Evolutionary conservation across 2,888 invertebrate species (phyloP), one percentile per base, ranked within the genome.

Genomic region (Mechanitis messenoides): DNA sequence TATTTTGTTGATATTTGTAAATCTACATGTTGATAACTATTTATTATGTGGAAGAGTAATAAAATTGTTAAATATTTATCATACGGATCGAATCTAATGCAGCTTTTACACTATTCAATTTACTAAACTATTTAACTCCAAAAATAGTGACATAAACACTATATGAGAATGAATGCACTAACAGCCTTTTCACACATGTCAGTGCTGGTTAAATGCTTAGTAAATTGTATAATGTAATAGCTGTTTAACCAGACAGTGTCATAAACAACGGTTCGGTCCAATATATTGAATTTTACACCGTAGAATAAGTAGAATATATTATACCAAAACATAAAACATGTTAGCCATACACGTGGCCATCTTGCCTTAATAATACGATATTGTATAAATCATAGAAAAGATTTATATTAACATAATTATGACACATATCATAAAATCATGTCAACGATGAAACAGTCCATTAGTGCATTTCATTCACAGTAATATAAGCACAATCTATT

Each of bases 1-100:
- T 90, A 90, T 90, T 90, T 89, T 90, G 90, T 90, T 90, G 88
- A 89, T 90, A 89, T 87, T 90, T 89, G 85, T 90, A 90, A 89
- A 88, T 87, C 88, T 87, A 86, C 87, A 87, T 87, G 90, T 90
- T 90, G 81, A 88, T 87, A 88, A 87, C 86, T 90, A 90, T 90
- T 89, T 90, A 90, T 89, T 88, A 87, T 85, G 84, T 83, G 84
- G 83, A 84, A 84, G 81, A 85, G 77, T 76, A 81, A 82, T 80
- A 79, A 80, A 88, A 85, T 88, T 89, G 89, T 90, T 89, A 75
- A 87, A 85, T 87, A 85, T 87, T 85, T 85, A 83, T 75, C 69
- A 79, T 78, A 82, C 81, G 86, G 80, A 81, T 81, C 83, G 75
- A 77, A 73, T 77, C 76, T 70, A 20, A 20, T 20, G 20, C 20